Evolutionary conservation across 2,113 vertebrate species (phyloP).

Genomic region (Deroptyus accipitrinus): DNA sequence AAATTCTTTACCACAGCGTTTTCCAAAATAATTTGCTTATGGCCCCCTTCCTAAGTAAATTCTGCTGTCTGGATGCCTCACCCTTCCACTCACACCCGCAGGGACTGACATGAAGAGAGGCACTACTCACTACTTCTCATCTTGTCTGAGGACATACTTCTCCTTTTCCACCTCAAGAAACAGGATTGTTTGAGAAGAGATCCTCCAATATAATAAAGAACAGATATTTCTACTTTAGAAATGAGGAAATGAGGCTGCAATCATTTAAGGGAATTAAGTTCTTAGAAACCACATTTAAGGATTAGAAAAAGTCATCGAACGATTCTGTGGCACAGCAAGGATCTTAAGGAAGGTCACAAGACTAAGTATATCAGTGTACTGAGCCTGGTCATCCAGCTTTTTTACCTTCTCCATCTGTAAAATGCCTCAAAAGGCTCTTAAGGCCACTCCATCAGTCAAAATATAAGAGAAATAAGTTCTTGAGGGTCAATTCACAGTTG

Average conservation of each 20-base stretch:
- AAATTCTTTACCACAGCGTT: background rate
- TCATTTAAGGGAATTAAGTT: background rate
- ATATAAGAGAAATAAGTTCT: background rate
- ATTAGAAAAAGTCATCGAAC: fast-evolving
- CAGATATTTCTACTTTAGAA: background rate
- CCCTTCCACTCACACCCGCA: fast-evolving
- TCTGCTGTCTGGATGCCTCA: background rate
- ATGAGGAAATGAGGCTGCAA: background rate
- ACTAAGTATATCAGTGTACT: background rate
- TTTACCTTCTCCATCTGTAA: background rate
- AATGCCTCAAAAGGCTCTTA: background rate
- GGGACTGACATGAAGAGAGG: background rate
- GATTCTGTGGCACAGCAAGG: background rate
- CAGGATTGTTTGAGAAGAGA: background rate
- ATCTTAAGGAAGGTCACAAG: background rate
- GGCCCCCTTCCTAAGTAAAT: background rate
- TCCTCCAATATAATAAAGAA: background rate
- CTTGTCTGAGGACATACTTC: background rate
- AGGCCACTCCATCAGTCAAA: background rate
- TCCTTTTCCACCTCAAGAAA: background rate
- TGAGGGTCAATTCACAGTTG: background rate
- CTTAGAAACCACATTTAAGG: background rate
- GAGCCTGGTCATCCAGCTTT: background rate
- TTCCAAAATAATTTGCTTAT: background rate
- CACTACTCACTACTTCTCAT: background rate